These are phyloP conservation scores for Amiota mariae DNA, from an alignment of 2,888 invertebrate genomes.

Conservation along the genomic window DNA sequence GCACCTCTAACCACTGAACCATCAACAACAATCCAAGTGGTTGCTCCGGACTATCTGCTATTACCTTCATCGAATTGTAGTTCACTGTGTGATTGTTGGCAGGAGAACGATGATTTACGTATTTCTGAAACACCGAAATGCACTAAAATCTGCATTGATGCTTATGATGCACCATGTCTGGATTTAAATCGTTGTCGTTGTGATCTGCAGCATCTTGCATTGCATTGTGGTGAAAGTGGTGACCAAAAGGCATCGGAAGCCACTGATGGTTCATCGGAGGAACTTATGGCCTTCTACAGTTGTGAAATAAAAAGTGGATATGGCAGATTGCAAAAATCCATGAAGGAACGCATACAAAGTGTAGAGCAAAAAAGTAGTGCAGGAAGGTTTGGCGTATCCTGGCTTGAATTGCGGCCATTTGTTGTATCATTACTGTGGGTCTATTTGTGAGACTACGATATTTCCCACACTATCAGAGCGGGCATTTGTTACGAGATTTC, in stretches of 20 bases:
- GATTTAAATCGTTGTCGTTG: conserved; percentile 50
- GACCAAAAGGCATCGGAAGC: not conserved
- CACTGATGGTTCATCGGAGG: not conserved
- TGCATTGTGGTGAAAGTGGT: conserved; percentile 43
- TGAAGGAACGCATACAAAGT: not conserved
- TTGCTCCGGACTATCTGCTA: conserved; percentile 10
- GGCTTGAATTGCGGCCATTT: not conserved
- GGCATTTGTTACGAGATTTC: not conserved
- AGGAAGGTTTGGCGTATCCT: not conserved
- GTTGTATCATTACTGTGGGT: not conserved
- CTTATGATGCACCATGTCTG: conserved; percentile 54
- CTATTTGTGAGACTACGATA: not conserved
- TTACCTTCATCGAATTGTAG: conserved; percentile 38
- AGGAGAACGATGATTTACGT: conserved; percentile 38
- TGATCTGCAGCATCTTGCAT: conserved; percentile 28
- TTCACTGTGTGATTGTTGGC: conserved; percentile 53
- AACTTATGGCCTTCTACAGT: conserved; percentile 2
- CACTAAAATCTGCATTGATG: conserved; percentile 50
- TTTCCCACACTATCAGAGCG: not conserved
- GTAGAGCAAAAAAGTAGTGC: not conserved
- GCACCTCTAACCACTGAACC: not conserved
- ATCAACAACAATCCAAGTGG: not conserved
- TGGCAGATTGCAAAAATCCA: not conserved
- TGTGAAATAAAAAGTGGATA: conserved; percentile 37
- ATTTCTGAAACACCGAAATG: conserved; percentile 41